A percentile compares a stretch with the other conserved stretches of the same genome.
Evolutionary conservation across 2,113 vertebrate genomes (phyloP).

Genomic region (Acrocephalus arundinaceus): DNA sequence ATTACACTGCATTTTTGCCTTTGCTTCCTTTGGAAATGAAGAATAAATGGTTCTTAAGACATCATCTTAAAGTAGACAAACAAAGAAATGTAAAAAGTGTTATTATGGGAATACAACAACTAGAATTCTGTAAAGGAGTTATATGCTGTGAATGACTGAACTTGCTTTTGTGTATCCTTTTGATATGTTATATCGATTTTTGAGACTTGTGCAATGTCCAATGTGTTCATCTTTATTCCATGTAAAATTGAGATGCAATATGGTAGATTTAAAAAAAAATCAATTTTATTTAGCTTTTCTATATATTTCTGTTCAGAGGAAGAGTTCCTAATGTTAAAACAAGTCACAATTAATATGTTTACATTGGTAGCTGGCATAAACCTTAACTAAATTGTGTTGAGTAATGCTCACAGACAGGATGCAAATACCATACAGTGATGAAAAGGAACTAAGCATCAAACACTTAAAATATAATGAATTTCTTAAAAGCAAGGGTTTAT

Average conservation of each 20-base stretch:
- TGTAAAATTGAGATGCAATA: not conserved
- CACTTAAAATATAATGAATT: not conserved
- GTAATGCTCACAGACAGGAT: not conserved
- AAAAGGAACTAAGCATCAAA: not conserved
- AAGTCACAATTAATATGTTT: not conserved
- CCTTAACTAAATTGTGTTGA: not conserved
- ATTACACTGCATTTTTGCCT: not conserved
- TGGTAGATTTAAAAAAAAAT: not conserved
- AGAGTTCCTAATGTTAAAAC: not conserved
- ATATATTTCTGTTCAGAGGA: not conserved
- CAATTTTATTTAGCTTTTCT: not conserved
- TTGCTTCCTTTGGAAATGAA: not conserved
- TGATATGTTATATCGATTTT: not conserved
- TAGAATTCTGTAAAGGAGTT: not conserved
- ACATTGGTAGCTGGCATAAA: not conserved
- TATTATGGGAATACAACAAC: not conserved
- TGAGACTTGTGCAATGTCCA: not conserved
- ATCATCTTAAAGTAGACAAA: not conserved
- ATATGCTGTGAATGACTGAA: not conserved
- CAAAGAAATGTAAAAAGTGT: not conserved
- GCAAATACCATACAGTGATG: not conserved
- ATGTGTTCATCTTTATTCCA: not conserved
- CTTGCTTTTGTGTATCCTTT: not conserved
- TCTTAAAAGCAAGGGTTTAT: not conserved
- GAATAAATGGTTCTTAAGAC: not conserved